Evolutionary conservation across 2,797 vertebrate species (phyloP), one percentile per base, ranked within the genome.

Genomic region (Hapalemur alaotrensis): DNA sequence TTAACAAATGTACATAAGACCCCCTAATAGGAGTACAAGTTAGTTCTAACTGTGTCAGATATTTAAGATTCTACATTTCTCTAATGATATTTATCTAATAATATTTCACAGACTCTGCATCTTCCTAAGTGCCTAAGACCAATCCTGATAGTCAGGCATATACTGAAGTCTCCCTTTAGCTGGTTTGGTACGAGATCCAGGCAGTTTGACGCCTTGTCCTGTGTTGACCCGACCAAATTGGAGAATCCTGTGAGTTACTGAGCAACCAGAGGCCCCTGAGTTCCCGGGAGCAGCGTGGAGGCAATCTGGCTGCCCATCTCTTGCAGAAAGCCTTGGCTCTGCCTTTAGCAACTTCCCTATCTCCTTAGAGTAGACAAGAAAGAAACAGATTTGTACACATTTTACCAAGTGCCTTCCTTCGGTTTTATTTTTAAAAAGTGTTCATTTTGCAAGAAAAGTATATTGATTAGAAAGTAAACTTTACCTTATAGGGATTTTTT

Each of bases 71-170:
- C 52, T 88, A 32, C 46, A 61, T 89, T 97, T 88, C 52, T 59
- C 23, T 59, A 59, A 59, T 59, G 57, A 59, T 59, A 46, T 72
- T 97, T 91, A 54, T 59, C 25, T 59, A 59, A 25, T 57, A 25
- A 28, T 59, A 50, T 76, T 67, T 48, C 61, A 67, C n/a, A 73
- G 59, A 94, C 63, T 75, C 65, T 88, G 28, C 25, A 46, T 93
- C 96, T 91, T 90, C 94, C 94, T 54, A 97, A 98, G 98, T 97
- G 98, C 98, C 98, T 98, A 76, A 90, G 54, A 91, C 94, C 89
- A 93, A 46, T 89, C 52, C 83, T 84, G 63, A 32, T 61, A 75
- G 78, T 48, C 28, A 70, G 52, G 85, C 83, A 69, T 52, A 18
- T 54, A 61, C 59, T 43, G 23, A 75, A 92, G 57, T 69, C 69